Base-by-base conservation (phyloP, 2,888 invertebrate genomes). In the Rutpela maculata region DNA sequence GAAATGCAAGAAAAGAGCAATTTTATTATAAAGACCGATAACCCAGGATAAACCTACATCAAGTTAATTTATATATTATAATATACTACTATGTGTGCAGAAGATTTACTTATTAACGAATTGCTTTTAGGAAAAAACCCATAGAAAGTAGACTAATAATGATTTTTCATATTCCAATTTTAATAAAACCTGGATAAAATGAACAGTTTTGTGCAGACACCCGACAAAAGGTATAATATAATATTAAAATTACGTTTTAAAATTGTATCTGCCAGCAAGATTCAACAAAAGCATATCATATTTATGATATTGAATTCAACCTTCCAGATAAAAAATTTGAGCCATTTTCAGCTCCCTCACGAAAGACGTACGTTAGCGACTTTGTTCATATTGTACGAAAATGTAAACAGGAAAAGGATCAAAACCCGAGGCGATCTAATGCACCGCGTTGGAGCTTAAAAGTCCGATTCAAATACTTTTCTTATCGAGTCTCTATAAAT, bases 141-240 rank as follows among this genome's bases (percentile, higher is more conserved):
- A n/a, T n/a, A n/a, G n/a, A n/a, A n/a, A n/a, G n/a, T n/a, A n/a
- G n/a, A n/a, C n/a, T n/a, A n/a, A n/a, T n/a, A n/a, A n/a, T n/a
- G n/a, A n/a, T 26, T 26, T 26, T 26, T 26, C 22, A 7, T 35
- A 5, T 35, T 35, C 43, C 7, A 43, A 43, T 43, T 43, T 43
- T 43, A 43, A 12, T 6, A n/a, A 50, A 50, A 50, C n/a, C n/a
- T 50, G 4, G 7, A 77, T 76, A 82, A 80, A 77, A 73, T 71
- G 76, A 78, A 73, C 73, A n/a, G 18, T 3, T 11, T 17, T 22
- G 50, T 43, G 43, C 1, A 12, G n/a, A n/a, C n/a, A 17, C 50
- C 6, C 6, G 1, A 15, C 15, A 50, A 50, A 15, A n/a, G n/a
- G n/a, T 50, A 50, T 2, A 1, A 17, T n/a, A 15, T 50, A 50